Percentiles rank a stretch among this genome's conserved stretches.
Evolutionary conservation across 2,888 invertebrate genomes (phyloP).

Genomic region (Sarcophaga carnaria): DNA sequence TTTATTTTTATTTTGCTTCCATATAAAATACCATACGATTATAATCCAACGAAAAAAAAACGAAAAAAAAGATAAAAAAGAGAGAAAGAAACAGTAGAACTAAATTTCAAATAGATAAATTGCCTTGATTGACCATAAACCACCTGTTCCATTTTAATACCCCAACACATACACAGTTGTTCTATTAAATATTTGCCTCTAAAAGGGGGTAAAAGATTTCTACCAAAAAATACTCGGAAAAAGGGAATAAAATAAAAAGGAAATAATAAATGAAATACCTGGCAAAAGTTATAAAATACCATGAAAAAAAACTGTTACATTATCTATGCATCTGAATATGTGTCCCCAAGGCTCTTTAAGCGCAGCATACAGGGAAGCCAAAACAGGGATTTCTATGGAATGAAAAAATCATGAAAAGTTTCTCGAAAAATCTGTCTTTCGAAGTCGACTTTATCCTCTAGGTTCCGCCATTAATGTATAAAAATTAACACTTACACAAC

Average conservation of each 20-base stretch:
- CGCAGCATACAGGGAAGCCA: not conserved
- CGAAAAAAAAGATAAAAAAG: conserved; percentile 10
- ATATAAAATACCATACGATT: conserved; percentile 42
- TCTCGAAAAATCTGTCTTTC: not conserved
- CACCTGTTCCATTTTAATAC: conserved; percentile 60
- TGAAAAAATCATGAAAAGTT: not conserved
- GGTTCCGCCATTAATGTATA: too few species aligned
- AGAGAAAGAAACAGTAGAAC: conserved; percentile 37
- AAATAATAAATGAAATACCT: conserved; percentile 14
- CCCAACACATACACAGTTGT: not conserved
- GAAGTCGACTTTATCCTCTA: too few species aligned
- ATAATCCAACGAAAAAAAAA: not conserved
- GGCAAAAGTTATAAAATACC: conserved; percentile 56
- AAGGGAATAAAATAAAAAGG: not conserved
- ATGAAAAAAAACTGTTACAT: conserved; percentile 43
- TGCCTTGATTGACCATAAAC: conserved; percentile 70
- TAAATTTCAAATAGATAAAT: conserved; percentile 69
- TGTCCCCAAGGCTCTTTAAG: not conserved
- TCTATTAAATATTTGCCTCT: conserved; percentile 8
- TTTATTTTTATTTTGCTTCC: not conserved
- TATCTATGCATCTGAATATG: conserved; percentile 37
- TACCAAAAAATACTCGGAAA: conserved; percentile 1
- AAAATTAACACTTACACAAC: too few species aligned
- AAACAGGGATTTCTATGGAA: not conserved
- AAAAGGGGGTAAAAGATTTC: conserved; percentile 19